Evolutionary conservation across 2,888 invertebrate genomes (phyloP).

Genomic region (Ectobius pallidus): DNA sequence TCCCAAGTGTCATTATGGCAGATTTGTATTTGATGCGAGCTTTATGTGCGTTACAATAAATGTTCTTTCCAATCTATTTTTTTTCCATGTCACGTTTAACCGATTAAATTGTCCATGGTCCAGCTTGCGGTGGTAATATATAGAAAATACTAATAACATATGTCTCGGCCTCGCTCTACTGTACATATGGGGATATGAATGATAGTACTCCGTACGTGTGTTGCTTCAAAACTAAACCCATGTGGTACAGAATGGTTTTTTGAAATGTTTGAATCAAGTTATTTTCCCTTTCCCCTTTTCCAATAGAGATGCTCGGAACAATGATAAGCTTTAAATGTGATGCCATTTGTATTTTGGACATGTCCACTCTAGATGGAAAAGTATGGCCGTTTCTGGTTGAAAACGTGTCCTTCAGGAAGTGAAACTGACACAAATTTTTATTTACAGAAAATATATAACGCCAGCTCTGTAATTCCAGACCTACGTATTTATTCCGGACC

Average conservation of each 20-base stretch:
- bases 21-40: too few relatives aligned
- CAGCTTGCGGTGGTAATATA: neutral
- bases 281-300: neutral
- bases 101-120: conserved; percentile 3
- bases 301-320: neutral
- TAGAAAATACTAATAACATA: neutral
- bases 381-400: neutral
- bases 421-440: too few relatives aligned
- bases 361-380: neutral
- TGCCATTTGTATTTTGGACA: conserved; percentile 13
- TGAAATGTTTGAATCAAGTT: conserved; percentile 26
- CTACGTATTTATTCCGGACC: too few relatives aligned
- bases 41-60: too few relatives aligned
- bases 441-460: too few relatives aligned
- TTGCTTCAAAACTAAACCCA: conserved; percentile 26
- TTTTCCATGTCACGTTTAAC: conserved; percentile 12
- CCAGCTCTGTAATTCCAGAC: too few relatives aligned
- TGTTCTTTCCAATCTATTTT: neutral
- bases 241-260: conserved; percentile 22
- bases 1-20: too few relatives aligned
- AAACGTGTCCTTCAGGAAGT: too few relatives aligned
- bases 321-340: conserved; percentile 13
- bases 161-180: neutral
- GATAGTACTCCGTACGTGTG: neutral
- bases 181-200: conserved; percentile 6